Percentiles rank a stretch among this genome's conserved stretches.
Evolutionary conservation across 1,140 invertebrate species (phyloP).

Genomic region (Euwallacea fornicatus): DNA sequence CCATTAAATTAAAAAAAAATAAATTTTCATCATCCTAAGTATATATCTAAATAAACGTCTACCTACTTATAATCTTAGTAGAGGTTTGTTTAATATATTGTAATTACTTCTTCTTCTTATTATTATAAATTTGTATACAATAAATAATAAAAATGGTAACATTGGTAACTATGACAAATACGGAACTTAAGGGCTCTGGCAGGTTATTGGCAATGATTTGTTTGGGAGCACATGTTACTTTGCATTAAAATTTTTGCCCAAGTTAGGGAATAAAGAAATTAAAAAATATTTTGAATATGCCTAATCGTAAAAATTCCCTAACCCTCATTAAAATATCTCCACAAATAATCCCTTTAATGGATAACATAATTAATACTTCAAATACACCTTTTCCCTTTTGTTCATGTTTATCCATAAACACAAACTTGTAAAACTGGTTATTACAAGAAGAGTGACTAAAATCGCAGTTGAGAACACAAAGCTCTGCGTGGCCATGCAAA

Average conservation of each 20-base stretch:
- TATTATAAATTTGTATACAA: background rate
- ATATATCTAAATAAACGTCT: too few species aligned
- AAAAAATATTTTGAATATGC: background rate
- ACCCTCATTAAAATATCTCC: background rate
- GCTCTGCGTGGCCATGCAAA: conserved; percentile 55
- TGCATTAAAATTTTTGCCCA: background rate
- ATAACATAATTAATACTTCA: conserved; percentile 18
- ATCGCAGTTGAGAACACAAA: conserved; percentile 53
- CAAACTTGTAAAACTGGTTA: conserved; percentile 53
- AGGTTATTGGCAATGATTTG: conserved; percentile 31
- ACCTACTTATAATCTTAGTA: too few species aligned
- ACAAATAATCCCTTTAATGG: too few species aligned
- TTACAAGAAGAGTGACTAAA: conserved; percentile 53
- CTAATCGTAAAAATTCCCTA: background rate
- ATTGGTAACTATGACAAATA: conserved; percentile 17
- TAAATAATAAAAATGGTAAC: conserved; percentile 5
- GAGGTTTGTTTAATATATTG: too few species aligned
- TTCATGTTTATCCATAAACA: conserved; percentile 50
- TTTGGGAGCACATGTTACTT: background rate
- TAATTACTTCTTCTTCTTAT: too few species aligned
- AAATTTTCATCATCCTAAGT: too few species aligned
- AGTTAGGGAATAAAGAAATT: background rate
- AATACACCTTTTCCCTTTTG: conserved; percentile 38
- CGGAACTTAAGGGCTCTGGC: too few species aligned
- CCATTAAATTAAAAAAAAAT: too few species aligned